Evolutionary conservation across 1,140 invertebrate genomes (phyloP), one percentile per base, ranked within the genome.

Genomic region (Leptinotarsa undecemlineata): DNA sequence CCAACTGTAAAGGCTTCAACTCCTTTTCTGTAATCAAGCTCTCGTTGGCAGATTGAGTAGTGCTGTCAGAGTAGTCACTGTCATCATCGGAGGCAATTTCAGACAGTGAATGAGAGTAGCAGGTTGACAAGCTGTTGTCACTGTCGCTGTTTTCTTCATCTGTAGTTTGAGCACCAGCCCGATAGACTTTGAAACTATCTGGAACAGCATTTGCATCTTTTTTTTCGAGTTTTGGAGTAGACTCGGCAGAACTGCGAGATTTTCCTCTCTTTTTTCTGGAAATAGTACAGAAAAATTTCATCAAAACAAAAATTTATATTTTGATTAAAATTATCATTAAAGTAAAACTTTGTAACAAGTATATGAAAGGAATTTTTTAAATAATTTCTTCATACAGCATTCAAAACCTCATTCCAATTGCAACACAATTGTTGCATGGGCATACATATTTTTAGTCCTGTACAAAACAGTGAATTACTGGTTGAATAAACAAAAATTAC

Each of bases 1-100:
- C 96, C 11, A 98, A 88, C 84, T 98, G 95, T 21, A 98, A 85
- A 2, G 95, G 93, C 80, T 95, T 92, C 48, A 95, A 82, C 74
- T 78, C 83, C 62, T 83, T 84, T n/a, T 82, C 81, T 20, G 76
- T 67, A 14, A 42, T 68, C 6, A 68, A 51, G 20, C 77, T 77
- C 23, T 79, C 61, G 48, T 81, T 79, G 57, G 70, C 64, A 26
- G 71, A 68, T 21, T 61, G 20, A 2, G 71, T 76, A 17, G 48
- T 76, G 14, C 73, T 76, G 13, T 78, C 76, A 13, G 78, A 78
- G 51, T 78, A 81, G 17, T 84, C 81, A n/a, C 72, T 80, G 33
- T 83, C 82, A 23, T 85, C 83, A 26, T 85, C 83, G 1, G 82
- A 79, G 19, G 83, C 82, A 19, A 85, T 82, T 64, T 85, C 84